phyloP scores from a whole-genome alignment of 1,140 invertebrate genomes.

The Drosophila bifasciata region DNA sequence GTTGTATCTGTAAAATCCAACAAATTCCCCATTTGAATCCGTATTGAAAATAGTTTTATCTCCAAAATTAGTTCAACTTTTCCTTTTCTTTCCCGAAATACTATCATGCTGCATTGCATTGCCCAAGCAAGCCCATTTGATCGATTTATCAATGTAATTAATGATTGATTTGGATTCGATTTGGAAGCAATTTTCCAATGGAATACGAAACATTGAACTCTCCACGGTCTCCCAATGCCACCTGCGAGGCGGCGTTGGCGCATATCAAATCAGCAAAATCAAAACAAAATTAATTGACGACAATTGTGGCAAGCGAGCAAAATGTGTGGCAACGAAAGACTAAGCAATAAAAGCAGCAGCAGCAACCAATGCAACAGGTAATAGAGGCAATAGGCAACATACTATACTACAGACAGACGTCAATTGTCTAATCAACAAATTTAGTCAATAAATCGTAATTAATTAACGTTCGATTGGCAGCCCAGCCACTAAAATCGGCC shows the following conservation, averaged over 20 bases:
- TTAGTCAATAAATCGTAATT: slow-evolving; percentile 83
- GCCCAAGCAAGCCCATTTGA: slow-evolving; percentile 26
- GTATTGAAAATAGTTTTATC: no score
- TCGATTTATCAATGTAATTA: slow-evolving; percentile 52
- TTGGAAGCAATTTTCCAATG: slow-evolving; percentile 46
- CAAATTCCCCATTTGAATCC: no score
- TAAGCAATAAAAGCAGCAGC: slow-evolving; percentile 30
- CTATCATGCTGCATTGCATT: slow-evolving; percentile 18
- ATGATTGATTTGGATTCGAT: slow-evolving; percentile 53
- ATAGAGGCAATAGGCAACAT: slow-evolving; percentile 32
- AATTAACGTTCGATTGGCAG: slow-evolving; percentile 73
- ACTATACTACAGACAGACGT: slow-evolving; percentile 75
- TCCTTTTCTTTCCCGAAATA: slow-evolving; percentile 18
- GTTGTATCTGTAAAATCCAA: no score
- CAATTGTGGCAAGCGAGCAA: slow-evolving; percentile 71
- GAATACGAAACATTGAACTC: slow-evolving; percentile 34
- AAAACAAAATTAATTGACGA: slow-evolving; percentile 81
- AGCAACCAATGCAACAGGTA: slow-evolving; percentile 49
- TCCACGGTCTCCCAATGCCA: slow-evolving; percentile 65
- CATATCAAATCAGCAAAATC: slow-evolving; percentile 75
- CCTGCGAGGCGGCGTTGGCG: slow-evolving; percentile 68
- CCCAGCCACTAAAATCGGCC: slow-evolving; percentile 26
- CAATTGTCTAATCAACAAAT: slow-evolving; percentile 82
- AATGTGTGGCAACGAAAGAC: slow-evolving; percentile 69
- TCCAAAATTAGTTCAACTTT: slow-evolving; percentile 31